Evolutionary conservation across 1,140 invertebrate genomes (phyloP), one percentile per base, ranked within the genome.

Genomic region (Bombus pyrosoma): DNA sequence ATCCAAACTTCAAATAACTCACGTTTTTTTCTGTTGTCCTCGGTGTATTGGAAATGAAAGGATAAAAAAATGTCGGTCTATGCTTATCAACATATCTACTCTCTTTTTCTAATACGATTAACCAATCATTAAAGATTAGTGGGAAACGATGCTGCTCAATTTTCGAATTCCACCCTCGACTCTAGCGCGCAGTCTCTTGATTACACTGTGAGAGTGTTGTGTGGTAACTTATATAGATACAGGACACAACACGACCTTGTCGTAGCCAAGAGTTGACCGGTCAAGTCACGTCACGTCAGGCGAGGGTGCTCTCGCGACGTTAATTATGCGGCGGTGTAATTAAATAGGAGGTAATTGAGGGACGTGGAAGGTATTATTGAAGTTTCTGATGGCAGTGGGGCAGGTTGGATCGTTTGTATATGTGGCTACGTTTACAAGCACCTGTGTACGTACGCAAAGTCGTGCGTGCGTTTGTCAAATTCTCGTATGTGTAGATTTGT

Each of bases 261-360:
- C 47, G 39, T 73, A 34, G 74, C 69, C 83, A 66, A 15, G 72
- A 82, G 80, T 79, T 59, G 47, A 28, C 71, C 28, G 80, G 81
- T 77, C 76, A 86, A 85, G 89, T 84, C 79, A 76, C 83, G 86
- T 79, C 89, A 90, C 83, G 84, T 86, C 73, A 83, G 59, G 81
- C 77, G 86, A 89, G 88, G 88, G 87, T 83, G 87, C 80, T 85
- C 87, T 83, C 84, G 88, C 87, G 89, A 90, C 90, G 91, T 94
- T 92, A 92, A 92, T 93, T 93, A 94, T 92, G 91, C 92, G 89
- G 89, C 90, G 86, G 78, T 90, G 91, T 93, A 94, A 94, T 94
- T 93, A 93, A 94, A 93, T 94, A 93, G 90, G 75, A 90, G 92
- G 91, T 93, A 93, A 93, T 93, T 93, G 90, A 91, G 91, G 90